Percentiles rank a stretch among this genome's conserved stretches.
Evolutionary conservation across 2,888 invertebrate species (phyloP).

Genomic region (Synergus laeviventris): DNA sequence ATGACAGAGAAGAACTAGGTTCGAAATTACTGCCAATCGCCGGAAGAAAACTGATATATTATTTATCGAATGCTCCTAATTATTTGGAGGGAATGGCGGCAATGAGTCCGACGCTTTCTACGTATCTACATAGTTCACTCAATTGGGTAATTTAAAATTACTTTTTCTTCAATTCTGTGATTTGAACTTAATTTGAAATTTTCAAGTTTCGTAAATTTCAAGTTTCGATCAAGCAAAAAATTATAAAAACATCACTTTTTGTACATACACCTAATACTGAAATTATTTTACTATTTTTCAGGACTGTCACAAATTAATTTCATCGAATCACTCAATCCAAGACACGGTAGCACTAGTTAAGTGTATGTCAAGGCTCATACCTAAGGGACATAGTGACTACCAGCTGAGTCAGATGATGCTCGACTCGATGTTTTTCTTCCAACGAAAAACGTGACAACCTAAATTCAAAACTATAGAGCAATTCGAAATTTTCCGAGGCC

Average conservation of each 20-base stretch:
- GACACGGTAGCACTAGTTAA: slow-evolving; percentile 69
- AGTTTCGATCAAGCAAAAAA: no score
- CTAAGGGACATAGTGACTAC: slow-evolving; percentile 67
- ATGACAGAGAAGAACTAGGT: slow-evolving; percentile 84
- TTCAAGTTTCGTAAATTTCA: no score
- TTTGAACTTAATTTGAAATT: no score
- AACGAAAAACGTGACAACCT: slow-evolving; percentile 59
- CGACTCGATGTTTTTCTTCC: slow-evolving; percentile 69
- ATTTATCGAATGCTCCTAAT: slow-evolving; percentile 78
- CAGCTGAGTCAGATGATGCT: slow-evolving; percentile 70
- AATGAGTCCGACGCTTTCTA: slow-evolving; percentile 86
- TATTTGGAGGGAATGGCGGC: slow-evolving; percentile 84
- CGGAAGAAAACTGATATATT: slow-evolving; percentile 87
- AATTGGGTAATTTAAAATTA: slow-evolving; percentile 71
- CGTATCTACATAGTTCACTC: slow-evolving; percentile 81
- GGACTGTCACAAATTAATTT: slow-evolving; percentile 62
- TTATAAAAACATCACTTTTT: no score
- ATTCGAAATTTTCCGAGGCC: background rate
- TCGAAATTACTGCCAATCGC: slow-evolving; percentile 86
- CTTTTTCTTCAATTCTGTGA: slow-evolving; percentile 9
- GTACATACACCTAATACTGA: no score
- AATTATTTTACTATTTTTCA: slow-evolving; percentile 50
- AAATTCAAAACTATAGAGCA: background rate
- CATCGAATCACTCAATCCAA: slow-evolving; percentile 68
- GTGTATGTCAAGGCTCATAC: slow-evolving; percentile 64